These are phyloP conservation scores for Fulica atra DNA, from an alignment of 2,113 vertebrate species.

Conservation along the genomic window DNA sequence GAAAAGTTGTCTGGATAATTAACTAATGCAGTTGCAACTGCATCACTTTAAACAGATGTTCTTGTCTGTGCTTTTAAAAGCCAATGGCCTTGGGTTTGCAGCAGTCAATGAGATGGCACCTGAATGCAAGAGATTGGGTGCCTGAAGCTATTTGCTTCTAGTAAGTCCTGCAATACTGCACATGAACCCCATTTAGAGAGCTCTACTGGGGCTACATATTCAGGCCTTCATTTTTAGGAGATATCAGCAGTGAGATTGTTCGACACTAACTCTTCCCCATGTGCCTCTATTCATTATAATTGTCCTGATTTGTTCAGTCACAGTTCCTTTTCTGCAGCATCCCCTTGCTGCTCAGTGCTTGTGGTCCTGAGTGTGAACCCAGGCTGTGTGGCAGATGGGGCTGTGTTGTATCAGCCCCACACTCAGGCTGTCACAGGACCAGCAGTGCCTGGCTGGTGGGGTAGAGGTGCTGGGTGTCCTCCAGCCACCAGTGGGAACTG, in stretches of 20 bases:
- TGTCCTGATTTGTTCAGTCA: not conserved
- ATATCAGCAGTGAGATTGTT: not conserved
- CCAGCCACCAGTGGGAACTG: not conserved
- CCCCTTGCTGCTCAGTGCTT: not conserved
- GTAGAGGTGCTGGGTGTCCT: not conserved
- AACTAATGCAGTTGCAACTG: not conserved
- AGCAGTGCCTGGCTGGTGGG: not conserved
- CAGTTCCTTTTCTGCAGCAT: not conserved
- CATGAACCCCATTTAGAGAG: not conserved
- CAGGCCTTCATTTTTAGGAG: not conserved
- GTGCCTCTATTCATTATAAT: not conserved
- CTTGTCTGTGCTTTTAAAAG: not conserved
- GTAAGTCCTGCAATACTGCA: not conserved
- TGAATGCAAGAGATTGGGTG: not conserved
- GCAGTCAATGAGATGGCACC: not conserved
- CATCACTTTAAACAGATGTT: not conserved
- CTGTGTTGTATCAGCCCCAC: not conserved
- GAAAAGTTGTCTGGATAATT: not conserved
- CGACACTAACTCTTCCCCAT: not conserved
- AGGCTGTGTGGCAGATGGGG: not conserved
- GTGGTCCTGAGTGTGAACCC: rapidly evolving
- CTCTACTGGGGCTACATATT: not conserved
- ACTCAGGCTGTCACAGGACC: not conserved
- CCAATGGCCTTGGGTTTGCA: not conserved
- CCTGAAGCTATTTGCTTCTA: not conserved